Evolutionary conservation across 1,140 invertebrate genomes (phyloP).

Genomic region (Pseudomyrmex pallidus): DNA sequence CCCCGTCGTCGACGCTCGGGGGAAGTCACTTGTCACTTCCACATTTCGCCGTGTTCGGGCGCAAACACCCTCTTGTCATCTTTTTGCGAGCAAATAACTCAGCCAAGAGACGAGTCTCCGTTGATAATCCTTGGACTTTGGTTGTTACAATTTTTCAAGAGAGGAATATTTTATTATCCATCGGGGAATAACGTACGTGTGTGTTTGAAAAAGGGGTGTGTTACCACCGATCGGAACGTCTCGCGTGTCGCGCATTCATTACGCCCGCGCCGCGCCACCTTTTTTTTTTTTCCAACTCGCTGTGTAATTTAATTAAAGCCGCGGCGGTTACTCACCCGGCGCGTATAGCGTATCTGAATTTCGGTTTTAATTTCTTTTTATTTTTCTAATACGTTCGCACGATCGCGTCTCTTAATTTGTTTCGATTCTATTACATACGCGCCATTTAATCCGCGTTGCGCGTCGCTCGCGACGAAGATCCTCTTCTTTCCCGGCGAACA

Average conservation of each 20-base stretch:
- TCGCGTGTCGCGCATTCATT: slow-evolving; percentile 64
- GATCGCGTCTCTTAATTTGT: background rate
- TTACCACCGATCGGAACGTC: slow-evolving; percentile 33
- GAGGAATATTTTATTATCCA: background rate
- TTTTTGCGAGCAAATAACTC: background rate
- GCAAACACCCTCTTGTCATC: background rate
- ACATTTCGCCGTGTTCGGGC: slow-evolving; percentile 5
- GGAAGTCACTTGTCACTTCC: background rate
- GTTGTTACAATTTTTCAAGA: too few species aligned
- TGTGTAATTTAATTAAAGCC: slow-evolving; percentile 63
- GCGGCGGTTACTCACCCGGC: slow-evolving; percentile 33
- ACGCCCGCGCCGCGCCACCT: slow-evolving; percentile 25
- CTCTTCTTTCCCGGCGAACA: background rate
- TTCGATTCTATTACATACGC: background rate
- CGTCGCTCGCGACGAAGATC: background rate
- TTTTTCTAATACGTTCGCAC: background rate
- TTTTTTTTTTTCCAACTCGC: background rate
- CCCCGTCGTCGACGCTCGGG: slow-evolving; percentile 4
- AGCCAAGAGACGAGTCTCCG: too few species aligned
- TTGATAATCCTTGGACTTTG: too few species aligned
- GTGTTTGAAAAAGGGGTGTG: slow-evolving; percentile 2
- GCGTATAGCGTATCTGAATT: slow-evolving; percentile 1
- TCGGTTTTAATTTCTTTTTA: background rate
- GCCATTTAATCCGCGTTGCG: background rate
- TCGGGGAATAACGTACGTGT: background rate